Evolutionary conservation across 2,113 vertebrate species (phyloP).

Genomic region (Grammomys surdaster): DNA sequence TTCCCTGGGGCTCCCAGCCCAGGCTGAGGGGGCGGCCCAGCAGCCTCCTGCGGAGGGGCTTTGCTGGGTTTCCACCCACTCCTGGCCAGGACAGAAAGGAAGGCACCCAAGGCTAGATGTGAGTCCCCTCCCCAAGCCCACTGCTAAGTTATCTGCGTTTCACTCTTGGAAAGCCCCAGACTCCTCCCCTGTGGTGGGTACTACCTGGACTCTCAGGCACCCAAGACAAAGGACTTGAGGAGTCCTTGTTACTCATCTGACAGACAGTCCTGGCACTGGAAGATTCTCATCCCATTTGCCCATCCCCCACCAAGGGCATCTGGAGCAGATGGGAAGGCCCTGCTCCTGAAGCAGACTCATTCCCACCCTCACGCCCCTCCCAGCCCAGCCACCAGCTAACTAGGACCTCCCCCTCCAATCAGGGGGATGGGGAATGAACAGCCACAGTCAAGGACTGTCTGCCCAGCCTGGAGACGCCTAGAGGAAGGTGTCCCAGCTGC

Average conservation of each 20-base stretch:
- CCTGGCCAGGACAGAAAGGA: constrained; percentile 39
- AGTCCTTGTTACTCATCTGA: neutral
- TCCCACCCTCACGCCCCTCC: constrained; percentile 3
- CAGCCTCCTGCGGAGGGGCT: constrained; percentile 41
- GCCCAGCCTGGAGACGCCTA: neutral
- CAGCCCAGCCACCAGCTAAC: constrained; percentile 40
- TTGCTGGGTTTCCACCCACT: neutral
- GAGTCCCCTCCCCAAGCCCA: constrained; percentile 35
- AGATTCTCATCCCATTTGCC: neutral
- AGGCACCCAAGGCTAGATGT: neutral
- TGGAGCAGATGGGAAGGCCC: constrained; percentile 51
- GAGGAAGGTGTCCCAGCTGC: constrained; percentile 1
- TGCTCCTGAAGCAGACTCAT: neutral
- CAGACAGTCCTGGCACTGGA: neutral
- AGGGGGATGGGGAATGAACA: neutral
- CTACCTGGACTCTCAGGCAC: constrained; percentile 40
- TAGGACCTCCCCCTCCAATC: constrained; percentile 7
- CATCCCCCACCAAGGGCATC: constrained; percentile 6
- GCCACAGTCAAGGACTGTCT: neutral
- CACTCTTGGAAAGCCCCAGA: neutral
- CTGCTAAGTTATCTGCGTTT: constrained; percentile 29
- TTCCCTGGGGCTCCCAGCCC: neutral
- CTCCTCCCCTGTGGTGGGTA: neutral
- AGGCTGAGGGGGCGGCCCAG: constrained; percentile 28
- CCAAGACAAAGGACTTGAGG: constrained; percentile 50